Evolutionary conservation across 2,113 vertebrate species (phyloP).

Genomic region (Oreochromis tanganicae): DNA sequence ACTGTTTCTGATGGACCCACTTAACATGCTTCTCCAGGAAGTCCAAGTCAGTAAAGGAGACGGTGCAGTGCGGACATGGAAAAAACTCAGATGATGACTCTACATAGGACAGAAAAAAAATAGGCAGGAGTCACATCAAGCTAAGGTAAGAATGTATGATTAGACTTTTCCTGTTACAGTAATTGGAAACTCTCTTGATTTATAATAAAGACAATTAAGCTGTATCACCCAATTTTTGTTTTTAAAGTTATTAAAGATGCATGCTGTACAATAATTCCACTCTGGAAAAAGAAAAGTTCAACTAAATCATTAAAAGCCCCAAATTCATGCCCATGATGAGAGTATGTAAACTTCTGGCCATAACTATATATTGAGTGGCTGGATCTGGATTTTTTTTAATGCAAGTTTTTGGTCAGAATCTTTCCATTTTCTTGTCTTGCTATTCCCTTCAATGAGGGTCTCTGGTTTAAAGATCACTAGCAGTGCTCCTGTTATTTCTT

Average conservation of each 20-base stretch:
- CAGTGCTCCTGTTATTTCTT: background rate
- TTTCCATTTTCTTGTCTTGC: background rate
- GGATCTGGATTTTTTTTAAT: background rate
- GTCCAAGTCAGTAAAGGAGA: conserved; percentile 70
- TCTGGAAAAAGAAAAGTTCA: background rate
- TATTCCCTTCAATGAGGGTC: background rate
- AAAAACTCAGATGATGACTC: conserved; percentile 58
- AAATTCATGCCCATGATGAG: background rate
- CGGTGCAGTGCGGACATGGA: conserved; percentile 70
- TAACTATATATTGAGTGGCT: background rate
- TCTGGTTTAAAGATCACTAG: background rate
- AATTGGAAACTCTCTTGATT: background rate
- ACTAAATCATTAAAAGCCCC: background rate
- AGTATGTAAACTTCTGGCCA: background rate
- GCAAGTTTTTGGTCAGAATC: background rate
- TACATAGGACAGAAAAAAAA: conserved; percentile 8
- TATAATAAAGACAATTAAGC: background rate
- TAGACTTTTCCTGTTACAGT: background rate
- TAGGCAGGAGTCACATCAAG: background rate
- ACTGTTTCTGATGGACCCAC: conserved; percentile 75
- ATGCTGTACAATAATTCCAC: background rate
- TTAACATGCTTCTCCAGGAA: conserved; percentile 76
- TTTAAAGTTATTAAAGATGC: background rate
- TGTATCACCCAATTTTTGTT: background rate
- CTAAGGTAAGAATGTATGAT: background rate